Evolutionary conservation across 2,797 vertebrate species (phyloP).

Genomic region (Fundulus diaphanus): DNA sequence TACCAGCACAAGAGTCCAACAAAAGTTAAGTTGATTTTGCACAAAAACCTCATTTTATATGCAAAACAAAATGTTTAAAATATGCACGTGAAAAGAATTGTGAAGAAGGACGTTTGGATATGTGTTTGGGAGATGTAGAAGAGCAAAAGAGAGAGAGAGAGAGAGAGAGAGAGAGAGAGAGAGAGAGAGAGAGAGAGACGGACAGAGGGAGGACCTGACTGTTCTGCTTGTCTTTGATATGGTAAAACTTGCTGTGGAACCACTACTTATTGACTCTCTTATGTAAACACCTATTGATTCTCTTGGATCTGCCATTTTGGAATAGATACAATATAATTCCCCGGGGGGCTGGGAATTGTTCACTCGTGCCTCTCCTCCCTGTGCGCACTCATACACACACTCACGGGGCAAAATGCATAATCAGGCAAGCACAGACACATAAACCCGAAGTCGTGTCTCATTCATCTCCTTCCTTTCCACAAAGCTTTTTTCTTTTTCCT

Average conservation of each 20-base stretch:
- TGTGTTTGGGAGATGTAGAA: constrained; percentile 6
- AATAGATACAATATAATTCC: constrained; percentile 78
- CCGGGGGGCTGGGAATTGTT: constrained; percentile 70
- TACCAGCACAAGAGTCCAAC: background rate
- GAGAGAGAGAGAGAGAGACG: constrained; percentile 10
- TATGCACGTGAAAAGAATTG: constrained; percentile 13
- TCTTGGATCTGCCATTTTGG: constrained; percentile 75
- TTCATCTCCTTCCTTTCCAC: constrained; percentile 42
- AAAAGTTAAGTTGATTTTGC: constrained; percentile 9
- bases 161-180: constrained; percentile 14
- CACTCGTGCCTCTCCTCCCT: constrained; percentile 7
- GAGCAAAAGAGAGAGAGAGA: background rate
- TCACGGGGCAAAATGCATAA: constrained; percentile 1
- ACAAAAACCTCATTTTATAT: constrained; percentile 32
- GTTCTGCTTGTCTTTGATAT: constrained; percentile 63
- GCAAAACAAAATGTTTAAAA: constrained; percentile 34
- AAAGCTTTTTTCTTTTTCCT: constrained; percentile 11
- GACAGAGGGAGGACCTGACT: constrained; percentile 27
- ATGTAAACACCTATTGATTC: constrained; percentile 83
- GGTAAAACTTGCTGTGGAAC: constrained; percentile 63
- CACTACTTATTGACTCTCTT: constrained; percentile 76
- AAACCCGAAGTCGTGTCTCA: constrained; percentile 47
- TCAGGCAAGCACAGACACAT: constrained; percentile 11
- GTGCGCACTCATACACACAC: background rate
- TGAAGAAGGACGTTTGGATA: constrained; percentile 20